These are phyloP conservation scores for Uria lomvia DNA, from an alignment of 2,113 vertebrate species.

Conservation along the genomic window DNA sequence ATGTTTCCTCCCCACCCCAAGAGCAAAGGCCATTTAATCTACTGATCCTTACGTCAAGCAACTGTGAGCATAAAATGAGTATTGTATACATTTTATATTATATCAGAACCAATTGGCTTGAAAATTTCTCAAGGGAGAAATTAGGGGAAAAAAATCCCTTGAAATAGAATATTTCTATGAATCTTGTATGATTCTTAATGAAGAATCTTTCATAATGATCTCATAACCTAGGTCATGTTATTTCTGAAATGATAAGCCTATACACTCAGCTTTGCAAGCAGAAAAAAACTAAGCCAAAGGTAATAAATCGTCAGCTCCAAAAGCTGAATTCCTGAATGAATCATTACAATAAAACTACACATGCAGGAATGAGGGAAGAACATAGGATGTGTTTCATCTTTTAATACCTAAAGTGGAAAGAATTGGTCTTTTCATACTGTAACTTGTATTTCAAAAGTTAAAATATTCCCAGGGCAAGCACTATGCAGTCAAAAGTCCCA, in stretches of 20 bases:
- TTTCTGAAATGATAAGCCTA: conserved; percentile 4
- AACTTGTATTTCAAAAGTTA: background rate
- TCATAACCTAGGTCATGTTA: background rate
- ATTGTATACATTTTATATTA: background rate
- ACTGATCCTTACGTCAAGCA: background rate
- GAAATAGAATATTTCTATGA: background rate
- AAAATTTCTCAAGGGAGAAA: background rate
- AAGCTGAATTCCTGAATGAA: background rate
- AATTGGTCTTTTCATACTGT: background rate
- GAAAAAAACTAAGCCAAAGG: background rate
- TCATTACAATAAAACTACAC: background rate
- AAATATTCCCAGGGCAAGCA: background rate
- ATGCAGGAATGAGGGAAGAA: background rate
- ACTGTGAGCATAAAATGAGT: background rate
- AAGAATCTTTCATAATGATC: background rate
- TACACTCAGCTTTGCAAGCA: background rate
- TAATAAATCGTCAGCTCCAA: background rate
- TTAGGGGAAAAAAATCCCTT: background rate
- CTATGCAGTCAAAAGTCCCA: background rate
- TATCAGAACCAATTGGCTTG: background rate
- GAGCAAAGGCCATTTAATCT: background rate
- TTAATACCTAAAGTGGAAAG: background rate
- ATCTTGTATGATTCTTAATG: background rate
- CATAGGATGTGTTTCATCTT: background rate
- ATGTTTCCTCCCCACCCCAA: background rate